phyloP scores from a whole-genome alignment of 2,888 invertebrate genomes.

The Dolichomitus sp. region DNA sequence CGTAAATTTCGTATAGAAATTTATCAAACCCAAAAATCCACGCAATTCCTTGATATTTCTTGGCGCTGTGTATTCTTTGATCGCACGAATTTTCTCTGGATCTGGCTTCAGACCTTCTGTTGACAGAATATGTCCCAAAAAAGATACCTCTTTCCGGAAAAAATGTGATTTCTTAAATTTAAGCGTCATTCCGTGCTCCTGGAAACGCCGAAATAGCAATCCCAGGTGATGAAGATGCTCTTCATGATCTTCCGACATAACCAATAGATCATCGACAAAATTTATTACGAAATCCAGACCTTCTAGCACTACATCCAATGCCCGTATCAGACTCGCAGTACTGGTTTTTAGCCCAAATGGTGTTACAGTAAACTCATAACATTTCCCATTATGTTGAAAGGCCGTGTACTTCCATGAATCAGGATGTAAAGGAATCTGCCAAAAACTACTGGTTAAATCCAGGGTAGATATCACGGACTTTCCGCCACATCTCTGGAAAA shows the following conservation, averaged over 20 bases:
- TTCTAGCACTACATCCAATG: background rate
- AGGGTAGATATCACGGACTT: constrained; percentile 49
- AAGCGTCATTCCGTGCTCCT: background rate
- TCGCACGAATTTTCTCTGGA: background rate
- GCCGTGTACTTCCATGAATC: constrained; percentile 54
- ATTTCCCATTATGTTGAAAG: constrained; percentile 40
- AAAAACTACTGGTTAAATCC: constrained; percentile 69
- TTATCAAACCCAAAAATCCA: background rate
- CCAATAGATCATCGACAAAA: constrained; percentile 4
- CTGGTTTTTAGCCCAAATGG: constrained; percentile 61
- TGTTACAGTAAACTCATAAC: constrained; percentile 54
- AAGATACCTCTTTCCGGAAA: background rate
- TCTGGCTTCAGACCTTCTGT: background rate
- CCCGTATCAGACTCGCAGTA: background rate
- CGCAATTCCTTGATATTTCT: background rate
- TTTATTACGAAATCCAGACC: constrained; percentile 5
- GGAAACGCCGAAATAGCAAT: background rate
- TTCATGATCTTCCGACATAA: background rate
- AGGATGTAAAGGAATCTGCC: constrained; percentile 66
- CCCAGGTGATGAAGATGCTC: background rate
- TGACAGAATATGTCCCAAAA: background rate
- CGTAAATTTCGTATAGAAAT: background rate
- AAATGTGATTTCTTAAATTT: background rate
- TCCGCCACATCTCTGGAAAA: constrained; percentile 44
- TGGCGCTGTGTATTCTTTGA: background rate